Base-by-base conservation (phyloP, 37 sponge, comb jelly and placozoan genomes). In the Aplysina aerophoba region DNA sequence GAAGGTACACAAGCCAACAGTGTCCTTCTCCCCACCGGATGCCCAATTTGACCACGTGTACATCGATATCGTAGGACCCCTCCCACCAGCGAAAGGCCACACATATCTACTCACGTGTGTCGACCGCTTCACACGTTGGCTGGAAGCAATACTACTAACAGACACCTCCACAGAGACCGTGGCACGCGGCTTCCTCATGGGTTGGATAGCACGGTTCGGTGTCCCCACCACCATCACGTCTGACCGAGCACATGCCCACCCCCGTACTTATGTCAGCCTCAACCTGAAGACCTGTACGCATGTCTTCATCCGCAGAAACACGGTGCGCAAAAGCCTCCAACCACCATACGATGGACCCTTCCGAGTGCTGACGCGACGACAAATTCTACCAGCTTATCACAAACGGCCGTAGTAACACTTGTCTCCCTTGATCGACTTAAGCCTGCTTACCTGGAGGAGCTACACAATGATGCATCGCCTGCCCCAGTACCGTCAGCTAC, bases 181-280 rank as follows among this genome's bases (percentile, higher is more conserved):
- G 4, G 81, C 67, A 31, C 86, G 86, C 83, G 89, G 83, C 1
- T 84, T 91, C 58, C 38, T 84, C 55, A 40, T 17, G 44, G 64
- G 85, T 15, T 91, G 88, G 92, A 84, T 91, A 24, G 50, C 88
- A 6, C 41, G 85, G 3, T 91, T 91, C 81, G 87, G 87, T 35
- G 81, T 87, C 21, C 91, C 87, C 33, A 83, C 87, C 33, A 86
- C 80, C 54, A 83, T 86, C 37, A 59, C 60, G 17, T 83, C 87
- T 24, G 91, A 90, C 81, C 85, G 84, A 55, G 91, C 71, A 31
- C 71, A 69, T 30, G 34, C 17, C 27, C 71, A 69, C 33, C 28
- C 27, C 27, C 71, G 34, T 30, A 69, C 71, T 3, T 35, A 69
- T 57, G 81, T 80, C 71, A 24, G 17, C 28, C 71, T 3, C 33